Evolutionary conservation across 2,888 invertebrate genomes (phyloP).

Genomic region (Pocota personata): DNA sequence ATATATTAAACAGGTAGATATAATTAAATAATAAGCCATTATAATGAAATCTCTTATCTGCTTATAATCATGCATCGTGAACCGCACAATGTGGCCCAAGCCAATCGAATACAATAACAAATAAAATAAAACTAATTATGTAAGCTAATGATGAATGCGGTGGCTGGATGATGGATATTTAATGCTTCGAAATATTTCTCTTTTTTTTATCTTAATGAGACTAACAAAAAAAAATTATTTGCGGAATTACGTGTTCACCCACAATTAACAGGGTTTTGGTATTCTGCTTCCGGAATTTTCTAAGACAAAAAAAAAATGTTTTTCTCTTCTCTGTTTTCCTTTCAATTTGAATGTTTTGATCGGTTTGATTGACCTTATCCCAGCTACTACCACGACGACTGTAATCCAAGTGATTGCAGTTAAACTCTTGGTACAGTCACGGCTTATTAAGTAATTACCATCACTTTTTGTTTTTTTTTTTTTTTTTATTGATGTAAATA

Average conservation of each 20-base stretch:
- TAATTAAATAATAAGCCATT: conserved; percentile 46
- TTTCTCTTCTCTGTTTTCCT: background rate
- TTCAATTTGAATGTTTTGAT: background rate
- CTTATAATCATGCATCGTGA: conserved; percentile 50
- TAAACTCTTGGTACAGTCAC: conserved; percentile 48
- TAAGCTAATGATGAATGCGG: conserved; percentile 55
- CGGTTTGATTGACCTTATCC: conserved; percentile 40
- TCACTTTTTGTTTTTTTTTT: conserved; percentile 46
- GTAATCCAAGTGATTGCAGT: conserved; percentile 14
- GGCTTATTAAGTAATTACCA: conserved; percentile 67
- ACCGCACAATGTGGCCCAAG: conserved; percentile 46
- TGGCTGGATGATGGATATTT: conserved; percentile 9
- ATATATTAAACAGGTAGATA: background rate
- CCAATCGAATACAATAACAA: conserved; percentile 38
- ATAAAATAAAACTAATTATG: conserved; percentile 44
- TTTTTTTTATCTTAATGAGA: conserved; percentile 33
- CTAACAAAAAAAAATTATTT: conserved; percentile 47
- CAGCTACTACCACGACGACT: background rate
- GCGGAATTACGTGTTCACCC: conserved; percentile 45
- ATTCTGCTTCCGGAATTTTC: conserved; percentile 33
- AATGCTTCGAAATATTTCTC: conserved; percentile 24
- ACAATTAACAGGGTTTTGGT: background rate
- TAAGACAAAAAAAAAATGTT: background rate
- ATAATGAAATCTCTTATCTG: conserved; percentile 40
- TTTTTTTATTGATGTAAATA: conserved; percentile 42